Percentiles rank a stretch among this genome's conserved stretches.
These are phyloP conservation scores for Cassiopea andromeda DNA, from an alignment of 30 jellyfish, hydroid and myxozoan species.

Conservation along the genomic window DNA sequence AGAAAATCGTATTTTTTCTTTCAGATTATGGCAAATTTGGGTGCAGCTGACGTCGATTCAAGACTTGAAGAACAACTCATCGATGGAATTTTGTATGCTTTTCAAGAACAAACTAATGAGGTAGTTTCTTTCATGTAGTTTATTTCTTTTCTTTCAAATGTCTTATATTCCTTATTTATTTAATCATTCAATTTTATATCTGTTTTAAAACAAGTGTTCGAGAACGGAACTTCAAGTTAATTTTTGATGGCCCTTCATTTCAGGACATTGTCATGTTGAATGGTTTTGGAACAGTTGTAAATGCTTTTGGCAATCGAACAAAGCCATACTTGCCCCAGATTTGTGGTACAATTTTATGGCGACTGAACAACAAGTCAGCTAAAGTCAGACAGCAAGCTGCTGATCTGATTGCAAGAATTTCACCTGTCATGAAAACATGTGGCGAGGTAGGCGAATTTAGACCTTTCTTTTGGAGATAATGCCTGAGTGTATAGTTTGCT, in stretches of 20 bases:
- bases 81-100: conserved; percentile 98
- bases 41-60: conserved; percentile 99
- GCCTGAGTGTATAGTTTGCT: too few relatives aligned
- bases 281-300: conserved; percentile 99
- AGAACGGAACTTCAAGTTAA: not conserved
- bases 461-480: not conserved
- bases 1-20: too few relatives aligned
- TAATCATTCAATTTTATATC: not conserved
- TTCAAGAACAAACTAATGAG: conserved; percentile 99
- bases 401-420: conserved; percentile 95
- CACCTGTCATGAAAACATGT: conserved; percentile 98
- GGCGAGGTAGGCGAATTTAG: conserved; percentile 86
- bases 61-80: conserved; percentile 98
- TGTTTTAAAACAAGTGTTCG: not conserved
- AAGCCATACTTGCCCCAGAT: conserved; percentile 99
- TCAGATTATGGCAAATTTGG: conserved; percentile 93
- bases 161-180: too few relatives aligned
- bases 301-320: conserved; percentile 96
- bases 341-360: conserved; percentile 99
- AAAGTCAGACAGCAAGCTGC: conserved; percentile 99
- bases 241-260: not conserved
- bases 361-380: conserved; percentile 96
- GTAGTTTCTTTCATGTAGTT: conserved; percentile 7
- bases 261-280: conserved; percentile 98
- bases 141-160: too few relatives aligned